Evolutionary conservation across 1,140 invertebrate genomes (phyloP).

Genomic region (Panagrolaimus sp.): DNA sequence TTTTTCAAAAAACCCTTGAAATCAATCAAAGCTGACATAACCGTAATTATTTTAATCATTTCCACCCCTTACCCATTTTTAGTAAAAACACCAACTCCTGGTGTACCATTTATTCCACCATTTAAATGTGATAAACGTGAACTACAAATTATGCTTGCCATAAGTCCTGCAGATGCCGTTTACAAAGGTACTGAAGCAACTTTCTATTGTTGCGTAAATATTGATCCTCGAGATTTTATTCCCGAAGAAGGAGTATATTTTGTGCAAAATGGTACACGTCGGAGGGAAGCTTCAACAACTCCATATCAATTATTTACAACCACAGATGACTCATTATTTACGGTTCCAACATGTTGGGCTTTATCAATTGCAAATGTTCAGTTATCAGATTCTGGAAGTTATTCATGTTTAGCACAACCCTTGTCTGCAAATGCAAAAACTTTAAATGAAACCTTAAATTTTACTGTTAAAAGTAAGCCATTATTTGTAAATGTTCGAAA

Average conservation of each 20-base stretch:
- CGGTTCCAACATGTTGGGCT: conserved; percentile 39
- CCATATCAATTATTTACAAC: conserved; percentile 47
- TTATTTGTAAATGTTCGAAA: conserved; percentile 3
- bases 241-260: conserved; percentile 49
- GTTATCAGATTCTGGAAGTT: conserved; percentile 40
- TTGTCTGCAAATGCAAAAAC: conserved; percentile 28
- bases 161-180: conserved; percentile 44
- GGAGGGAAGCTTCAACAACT: conserved; percentile 43
- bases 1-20: too few relatives aligned
- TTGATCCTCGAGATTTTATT: conserved; percentile 51
- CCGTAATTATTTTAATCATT: conserved; percentile 16
- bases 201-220: conserved; percentile 53
- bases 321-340: conserved; percentile 40
- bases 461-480: conserved; percentile 53
- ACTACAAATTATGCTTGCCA: conserved; percentile 40
- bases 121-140: conserved; percentile 57
- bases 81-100: conserved; percentile 29
- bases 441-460: conserved; percentile 52
- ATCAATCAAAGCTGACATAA: not conserved
- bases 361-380: conserved; percentile 38
- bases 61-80: not conserved
- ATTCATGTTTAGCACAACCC: conserved; percentile 50
- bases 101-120: conserved; percentile 44
- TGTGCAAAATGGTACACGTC: conserved; percentile 53
- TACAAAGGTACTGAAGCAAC: conserved; percentile 47